Evolutionary conservation across 2,797 vertebrate genomes (phyloP), one percentile per base, ranked within the genome.

Genomic region (Gorsachius magnificus): DNA sequence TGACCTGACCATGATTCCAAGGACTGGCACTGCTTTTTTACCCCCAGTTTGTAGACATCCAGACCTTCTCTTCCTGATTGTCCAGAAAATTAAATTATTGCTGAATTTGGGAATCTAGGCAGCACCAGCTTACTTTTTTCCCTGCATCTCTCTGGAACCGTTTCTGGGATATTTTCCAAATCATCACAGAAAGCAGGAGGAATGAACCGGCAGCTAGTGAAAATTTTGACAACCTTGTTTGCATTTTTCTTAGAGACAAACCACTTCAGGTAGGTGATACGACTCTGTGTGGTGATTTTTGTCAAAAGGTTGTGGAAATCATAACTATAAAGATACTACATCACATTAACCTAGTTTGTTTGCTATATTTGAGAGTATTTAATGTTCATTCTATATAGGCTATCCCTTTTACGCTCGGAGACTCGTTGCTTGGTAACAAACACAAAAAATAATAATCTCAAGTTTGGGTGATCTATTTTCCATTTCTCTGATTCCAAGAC

Each of bases 121-220:
- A 97, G 97, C 98, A 98, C 50, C 97, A 97, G 96, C 95, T 90
- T 95, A 98, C 97, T 98, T 98, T 98, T 96, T 93, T 63, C 82
- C 85, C 56, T 95, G 92, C 97, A 91, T 98, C 96, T 97, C 96
- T 98, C 95, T 98, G 98, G 98, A 98, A 98, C 97, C 64, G 19
- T 98, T 98, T 98, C 97, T 98, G 98, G 97, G 97, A 98, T 98
- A 98, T 98, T 98, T 96, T 97, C 97, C 98, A 97, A 96, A 96
- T 97, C 98, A 98, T 97, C 97, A 97, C 97, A 97, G 98, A 98
- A 98, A 98, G 97, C 98, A 98, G 98, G 97, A 98, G 99, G 99
- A 99, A 99, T 99, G 99, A 99, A 98, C 98, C 98, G 98, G 96
- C 98, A 98, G 98, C 98, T 99, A 98, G 96, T 99, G 92, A 99